These are phyloP conservation scores for Hippoglossus stenolepis DNA, from an alignment of 2,113 vertebrate genomes.

Conservation along the genomic window DNA sequence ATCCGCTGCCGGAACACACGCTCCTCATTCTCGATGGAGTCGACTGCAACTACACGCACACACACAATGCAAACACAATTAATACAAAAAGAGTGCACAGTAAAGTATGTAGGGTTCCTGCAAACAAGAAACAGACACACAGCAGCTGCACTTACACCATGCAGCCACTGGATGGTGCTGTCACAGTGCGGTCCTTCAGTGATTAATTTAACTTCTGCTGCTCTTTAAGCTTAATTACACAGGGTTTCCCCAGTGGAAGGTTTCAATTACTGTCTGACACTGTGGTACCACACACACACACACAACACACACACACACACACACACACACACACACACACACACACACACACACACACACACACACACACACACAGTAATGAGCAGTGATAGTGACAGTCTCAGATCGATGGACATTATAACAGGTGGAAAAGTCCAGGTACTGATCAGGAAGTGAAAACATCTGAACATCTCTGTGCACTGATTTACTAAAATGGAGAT, in stretches of 20 bases:
- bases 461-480: too few relatives aligned
- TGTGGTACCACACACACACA: not conserved
- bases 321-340: not conserved
- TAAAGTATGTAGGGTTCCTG: not conserved
- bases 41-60: conserved; percentile 53
- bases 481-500: too few relatives aligned
- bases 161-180: conserved; percentile 47
- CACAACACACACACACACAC: conserved; percentile 13
- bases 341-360: conserved; percentile 4
- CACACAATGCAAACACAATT: not conserved
- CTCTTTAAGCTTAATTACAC: not conserved
- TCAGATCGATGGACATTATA: too few relatives aligned
- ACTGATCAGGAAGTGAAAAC: too few relatives aligned
- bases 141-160: not conserved
- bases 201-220: not conserved
- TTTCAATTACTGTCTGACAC: conserved; percentile 22
- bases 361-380: too few relatives aligned
- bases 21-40: conserved; percentile 92
- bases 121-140: not conserved
- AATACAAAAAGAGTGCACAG: not conserved
- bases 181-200: not conserved
- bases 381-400: too few relatives aligned
- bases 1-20: conserved; percentile 94
- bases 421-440: too few relatives aligned
- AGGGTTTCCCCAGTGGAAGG: conserved; percentile 4